Base-by-base conservation (phyloP, 2,113 vertebrate species). In the Myxocyprinus asiaticus region DNA sequence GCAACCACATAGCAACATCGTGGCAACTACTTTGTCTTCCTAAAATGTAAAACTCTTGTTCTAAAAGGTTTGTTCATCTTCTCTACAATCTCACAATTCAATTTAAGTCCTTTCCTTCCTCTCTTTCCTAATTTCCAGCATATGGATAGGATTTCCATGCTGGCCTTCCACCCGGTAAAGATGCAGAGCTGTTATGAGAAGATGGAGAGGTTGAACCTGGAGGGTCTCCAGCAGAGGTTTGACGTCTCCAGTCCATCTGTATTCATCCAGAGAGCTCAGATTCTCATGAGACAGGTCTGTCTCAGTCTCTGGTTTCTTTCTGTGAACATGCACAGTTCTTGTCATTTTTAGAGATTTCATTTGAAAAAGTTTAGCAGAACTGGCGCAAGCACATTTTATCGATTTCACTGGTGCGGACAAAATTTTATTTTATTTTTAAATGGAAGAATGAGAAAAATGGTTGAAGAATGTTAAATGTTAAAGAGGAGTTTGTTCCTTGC, bases 181-280 rank as follows among this genome's bases (percentile, higher is more conserved):
- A 99, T 99, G 98, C 96, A 97, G 89, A 94, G 93, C 12, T 96
- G 96, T 88, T 98, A 99, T 0, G 94, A 96, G 85, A 95, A 97
- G 89, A 94, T 98, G 94, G 96, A 99, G 65, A 92, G 94, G 11
- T 91, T 99, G 82, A 95, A 95, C 45, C 88, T 99, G 15, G 96
- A 98, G 8, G 97, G 96, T 0, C 95, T 99, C 8, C 97, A 98
- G 93, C 95, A 98, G 89, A 90, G 97, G 3, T 98, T 99, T 0
- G 95, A 96, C 0, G 94, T 99, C 78, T 94, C 94, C 89, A 96
- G 92, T 83, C 93, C 95, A 0, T 94, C 94, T 0, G 96, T 98
- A 82, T 98, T 99, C 85, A 92, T 96, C 88, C 95, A 96, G 91
- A 94, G 97, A 69, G 96, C 95, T 12, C 97, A 99, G 93, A 96